Conservation (phyloP, 2,797 vertebrate species). For the Parauchenoglanis punctatus region DNA sequence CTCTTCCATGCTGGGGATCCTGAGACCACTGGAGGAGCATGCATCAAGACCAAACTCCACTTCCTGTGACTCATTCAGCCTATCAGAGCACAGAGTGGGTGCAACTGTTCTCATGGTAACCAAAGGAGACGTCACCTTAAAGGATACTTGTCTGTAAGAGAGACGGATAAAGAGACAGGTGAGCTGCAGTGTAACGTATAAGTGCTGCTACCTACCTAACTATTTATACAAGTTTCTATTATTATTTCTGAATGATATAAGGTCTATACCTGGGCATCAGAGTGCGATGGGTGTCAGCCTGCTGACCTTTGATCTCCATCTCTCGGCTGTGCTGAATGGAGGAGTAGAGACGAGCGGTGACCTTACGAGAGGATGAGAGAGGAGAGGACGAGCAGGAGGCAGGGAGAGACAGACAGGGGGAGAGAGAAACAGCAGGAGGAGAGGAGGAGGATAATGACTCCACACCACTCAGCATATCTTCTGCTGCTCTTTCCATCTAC, state of each 20-base stretch:
- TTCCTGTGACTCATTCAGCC: constrained; percentile 28
- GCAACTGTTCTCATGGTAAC: constrained; percentile 10
- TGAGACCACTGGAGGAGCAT: neutral
- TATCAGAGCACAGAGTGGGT: constrained; percentile 4
- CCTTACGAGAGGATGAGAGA: constrained; percentile 40
- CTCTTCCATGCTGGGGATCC: neutral
- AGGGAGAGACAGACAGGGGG: constrained; percentile 32
- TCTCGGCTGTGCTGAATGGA: constrained; percentile 53
- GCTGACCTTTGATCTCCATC: constrained; percentile 41
- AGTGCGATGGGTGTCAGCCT: neutral
- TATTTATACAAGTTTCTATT: neutral
- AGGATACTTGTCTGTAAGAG: constrained; percentile 52
- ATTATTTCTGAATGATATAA: no score
- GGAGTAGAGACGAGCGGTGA: constrained; percentile 53
- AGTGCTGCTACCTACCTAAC: no score
- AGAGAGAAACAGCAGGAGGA: neutral
- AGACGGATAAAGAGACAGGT: neutral
- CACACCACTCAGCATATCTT: constrained; percentile 27
- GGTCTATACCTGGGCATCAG: constrained; percentile 27
- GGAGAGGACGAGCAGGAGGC: constrained; percentile 50
- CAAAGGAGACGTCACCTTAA: constrained; percentile 44
- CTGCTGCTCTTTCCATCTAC: constrained; percentile 38
- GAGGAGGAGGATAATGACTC: constrained; percentile 29
- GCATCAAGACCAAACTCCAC: constrained; percentile 21
- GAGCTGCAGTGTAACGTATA: neutral